These are phyloP conservation scores for Brevimyrus niger DNA, from an alignment of 2,113 vertebrate genomes.

Conservation along the genomic window DNA sequence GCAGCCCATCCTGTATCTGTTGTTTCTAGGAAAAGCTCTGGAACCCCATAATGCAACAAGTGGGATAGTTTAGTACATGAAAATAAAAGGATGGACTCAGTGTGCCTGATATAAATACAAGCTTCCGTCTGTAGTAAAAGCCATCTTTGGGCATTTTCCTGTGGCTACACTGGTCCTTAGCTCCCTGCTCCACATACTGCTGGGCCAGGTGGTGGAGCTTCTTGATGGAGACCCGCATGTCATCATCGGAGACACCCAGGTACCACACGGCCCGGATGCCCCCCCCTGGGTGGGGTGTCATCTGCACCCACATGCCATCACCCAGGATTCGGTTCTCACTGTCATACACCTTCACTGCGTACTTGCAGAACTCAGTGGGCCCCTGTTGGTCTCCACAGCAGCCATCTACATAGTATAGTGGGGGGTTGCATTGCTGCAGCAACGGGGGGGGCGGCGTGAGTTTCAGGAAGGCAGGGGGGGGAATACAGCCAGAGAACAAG, in stretches of 20 bases:
- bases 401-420: conserved; percentile 56
- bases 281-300: conserved; percentile 54
- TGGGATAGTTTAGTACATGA: too few relatives aligned
- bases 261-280: conserved; percentile 65
- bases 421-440: conserved; percentile 41
- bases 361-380: conserved; percentile 56
- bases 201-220: conserved; percentile 66
- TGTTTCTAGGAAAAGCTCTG: not conserved
- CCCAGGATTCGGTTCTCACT: conserved; percentile 52
- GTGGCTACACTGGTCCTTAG: not conserved
- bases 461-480: not conserved
- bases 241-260: conserved; percentile 42
- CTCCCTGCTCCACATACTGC: conserved; percentile 9
- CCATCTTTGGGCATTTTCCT: not conserved
- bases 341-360: conserved; percentile 48
- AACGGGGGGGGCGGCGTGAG: conserved; percentile 25
- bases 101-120: not conserved
- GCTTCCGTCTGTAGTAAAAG: not conserved
- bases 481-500: not conserved
- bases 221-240: conserved; percentile 5
- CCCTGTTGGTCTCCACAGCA: conserved; percentile 69
- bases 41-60: not conserved
- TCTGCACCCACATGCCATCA: conserved; percentile 51
- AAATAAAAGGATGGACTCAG: not conserved
- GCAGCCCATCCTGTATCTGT: not conserved